A percentile compares a stretch with the other conserved stretches of the same genome.
phyloP scores from a whole-genome alignment of 2,888 invertebrate species.

The Eupsilia transversa region DNA sequence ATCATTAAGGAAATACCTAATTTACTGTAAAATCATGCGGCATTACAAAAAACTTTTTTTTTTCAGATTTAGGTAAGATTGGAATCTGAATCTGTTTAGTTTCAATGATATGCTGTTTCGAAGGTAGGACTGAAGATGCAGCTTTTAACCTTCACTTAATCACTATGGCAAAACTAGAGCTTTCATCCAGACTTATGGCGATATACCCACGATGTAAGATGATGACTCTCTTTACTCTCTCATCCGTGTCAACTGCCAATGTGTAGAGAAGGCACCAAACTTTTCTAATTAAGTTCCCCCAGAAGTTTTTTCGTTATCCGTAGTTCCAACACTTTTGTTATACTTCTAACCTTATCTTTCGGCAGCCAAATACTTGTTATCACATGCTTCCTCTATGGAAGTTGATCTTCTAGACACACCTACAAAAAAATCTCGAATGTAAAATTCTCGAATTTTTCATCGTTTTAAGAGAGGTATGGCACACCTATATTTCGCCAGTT shows the following conservation, averaged over 20 bases:
- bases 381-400: constrained; percentile 6
- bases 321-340: constrained; percentile 77
- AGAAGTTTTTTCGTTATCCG: constrained; percentile 84
- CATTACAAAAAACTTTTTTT: no score
- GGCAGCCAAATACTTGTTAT: constrained; percentile 39
- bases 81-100: no score
- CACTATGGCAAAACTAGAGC: no score
- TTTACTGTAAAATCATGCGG: no score
- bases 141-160: no score
- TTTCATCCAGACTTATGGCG: no score
- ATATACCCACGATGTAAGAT: neutral
- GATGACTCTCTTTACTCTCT: constrained; percentile 14
- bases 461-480: neutral
- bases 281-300: constrained; percentile 85
- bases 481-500: neutral
- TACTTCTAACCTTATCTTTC: constrained; percentile 75
- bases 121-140: no score
- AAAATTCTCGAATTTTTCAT: neutral
- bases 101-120: no score
- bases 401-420: neutral
- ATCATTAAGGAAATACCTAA: no score
- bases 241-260: constrained; percentile 35
- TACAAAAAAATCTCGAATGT: neutral
- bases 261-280: constrained; percentile 67
- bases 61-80: no score